These are phyloP conservation scores for Phaethon lepturus DNA, from an alignment of 2,113 vertebrate species.

Conservation along the genomic window DNA sequence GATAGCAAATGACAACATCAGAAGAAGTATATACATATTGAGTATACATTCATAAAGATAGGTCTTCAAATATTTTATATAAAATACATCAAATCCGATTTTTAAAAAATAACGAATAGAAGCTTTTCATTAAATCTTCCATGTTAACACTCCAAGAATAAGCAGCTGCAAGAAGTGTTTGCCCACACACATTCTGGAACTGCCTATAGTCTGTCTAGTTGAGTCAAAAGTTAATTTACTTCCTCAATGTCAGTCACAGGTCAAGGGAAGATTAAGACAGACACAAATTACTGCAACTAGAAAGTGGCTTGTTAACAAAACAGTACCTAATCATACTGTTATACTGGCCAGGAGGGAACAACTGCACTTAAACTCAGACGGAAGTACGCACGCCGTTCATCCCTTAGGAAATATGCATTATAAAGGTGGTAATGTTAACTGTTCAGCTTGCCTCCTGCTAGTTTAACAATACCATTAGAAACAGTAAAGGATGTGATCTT, in stretches of 20 bases:
- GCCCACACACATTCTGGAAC: constrained; percentile 60
- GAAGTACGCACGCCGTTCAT: neutral
- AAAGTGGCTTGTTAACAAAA: neutral
- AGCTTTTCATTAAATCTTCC: neutral
- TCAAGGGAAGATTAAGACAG: neutral
- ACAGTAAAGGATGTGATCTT: neutral
- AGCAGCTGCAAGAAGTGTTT: constrained; percentile 39
- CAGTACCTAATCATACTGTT: neutral
- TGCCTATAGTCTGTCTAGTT: constrained; percentile 24
- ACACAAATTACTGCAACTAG: neutral
- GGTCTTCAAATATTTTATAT: neutral
- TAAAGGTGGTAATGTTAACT: neutral
- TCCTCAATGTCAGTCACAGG: neutral
- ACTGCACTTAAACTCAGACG: neutral
- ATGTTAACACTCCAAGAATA: neutral
- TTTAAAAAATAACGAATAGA: neutral
- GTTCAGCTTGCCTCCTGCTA: neutral
- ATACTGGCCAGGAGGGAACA: neutral
- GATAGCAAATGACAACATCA: neutral
- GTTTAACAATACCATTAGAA: neutral
- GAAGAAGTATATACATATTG: neutral
- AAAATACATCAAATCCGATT: neutral
- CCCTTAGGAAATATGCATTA: neutral
- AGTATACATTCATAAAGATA: neutral
- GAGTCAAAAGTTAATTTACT: constrained; percentile 25